Conservation (phyloP, 2,113 vertebrate species). For the Gasterosteus aculeatus region DNA sequence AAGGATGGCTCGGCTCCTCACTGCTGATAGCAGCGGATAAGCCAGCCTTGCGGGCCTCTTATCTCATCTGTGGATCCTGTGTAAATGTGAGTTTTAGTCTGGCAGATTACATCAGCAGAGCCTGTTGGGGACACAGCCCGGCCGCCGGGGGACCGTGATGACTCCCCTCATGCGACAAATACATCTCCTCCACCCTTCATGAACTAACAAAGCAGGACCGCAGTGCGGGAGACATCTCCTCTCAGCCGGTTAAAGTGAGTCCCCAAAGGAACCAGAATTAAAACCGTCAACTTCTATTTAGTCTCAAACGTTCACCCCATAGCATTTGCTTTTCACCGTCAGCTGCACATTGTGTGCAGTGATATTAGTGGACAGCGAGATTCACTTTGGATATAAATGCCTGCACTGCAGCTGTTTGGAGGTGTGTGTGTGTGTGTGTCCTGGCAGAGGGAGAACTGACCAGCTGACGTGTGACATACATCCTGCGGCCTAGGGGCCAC, state of each 20-base stretch:
- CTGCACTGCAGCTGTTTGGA: constrained; percentile 54
- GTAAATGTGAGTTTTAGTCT: constrained; percentile 80
- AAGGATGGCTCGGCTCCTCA: constrained; percentile 70
- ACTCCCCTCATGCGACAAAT: constrained; percentile 76
- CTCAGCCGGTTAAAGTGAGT: constrained; percentile 65
- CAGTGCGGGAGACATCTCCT: constrained; percentile 59
- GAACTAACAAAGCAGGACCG: constrained; percentile 53
- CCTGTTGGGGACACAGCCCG: constrained; percentile 75
- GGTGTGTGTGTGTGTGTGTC: constrained; percentile 50
- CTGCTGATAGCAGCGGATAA: constrained; percentile 77
- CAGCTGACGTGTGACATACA: constrained; percentile 46
- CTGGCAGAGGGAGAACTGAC: constrained; percentile 28
- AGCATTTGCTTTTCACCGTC: constrained; percentile 69
- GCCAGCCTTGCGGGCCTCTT: constrained; percentile 72
- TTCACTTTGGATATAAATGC: constrained; percentile 63
- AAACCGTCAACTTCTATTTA: constrained; percentile 75
- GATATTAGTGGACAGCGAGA: constrained; percentile 65
- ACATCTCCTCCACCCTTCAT: constrained; percentile 67
- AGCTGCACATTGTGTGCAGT: constrained; percentile 42
- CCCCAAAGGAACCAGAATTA: constrained; percentile 70
- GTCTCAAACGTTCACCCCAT: constrained; percentile 53
- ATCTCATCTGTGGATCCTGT: constrained; percentile 76
- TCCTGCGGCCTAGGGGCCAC: constrained; percentile 43
- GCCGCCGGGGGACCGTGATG: constrained; percentile 64
- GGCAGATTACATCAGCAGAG: constrained; percentile 78